A percentile compares a stretch with the other conserved stretches of the same genome.
phyloP scores from a whole-genome alignment of 1,140 invertebrate species.

The Teleopsis dalmanni region DNA sequence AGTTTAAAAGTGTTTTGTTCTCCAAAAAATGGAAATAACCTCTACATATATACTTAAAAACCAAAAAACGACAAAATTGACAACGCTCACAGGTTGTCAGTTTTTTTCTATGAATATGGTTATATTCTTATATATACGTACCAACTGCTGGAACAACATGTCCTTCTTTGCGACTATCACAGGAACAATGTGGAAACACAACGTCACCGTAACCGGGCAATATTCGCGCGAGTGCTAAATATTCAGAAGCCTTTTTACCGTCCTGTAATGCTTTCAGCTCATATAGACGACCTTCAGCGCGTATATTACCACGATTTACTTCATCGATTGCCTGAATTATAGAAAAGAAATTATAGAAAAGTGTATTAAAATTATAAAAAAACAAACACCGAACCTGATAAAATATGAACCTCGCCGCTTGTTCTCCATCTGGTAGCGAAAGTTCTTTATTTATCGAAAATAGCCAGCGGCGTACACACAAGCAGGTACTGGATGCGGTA shows the following conservation, averaged over 20 bases:
- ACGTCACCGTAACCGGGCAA: slow-evolving; percentile 87
- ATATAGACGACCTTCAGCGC: slow-evolving; percentile 82
- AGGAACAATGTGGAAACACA: slow-evolving; percentile 90
- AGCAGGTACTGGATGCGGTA: slow-evolving; percentile 93
- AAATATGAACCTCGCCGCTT: slow-evolving; percentile 69
- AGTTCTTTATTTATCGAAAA: slow-evolving; percentile 75
- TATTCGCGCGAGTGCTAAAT: slow-evolving; percentile 75
- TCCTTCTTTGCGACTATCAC: slow-evolving; percentile 86
- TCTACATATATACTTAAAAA: too few species aligned
- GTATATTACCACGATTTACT: slow-evolving; percentile 86
- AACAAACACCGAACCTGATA: slow-evolving; percentile 51
- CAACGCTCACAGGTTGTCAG: too few species aligned
- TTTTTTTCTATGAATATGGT: neutral
- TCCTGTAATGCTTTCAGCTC: slow-evolving; percentile 93
- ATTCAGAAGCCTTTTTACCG: slow-evolving; percentile 77
- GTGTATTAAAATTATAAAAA: too few species aligned
- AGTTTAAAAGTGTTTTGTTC: too few species aligned
- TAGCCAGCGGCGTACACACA: slow-evolving; percentile 90
- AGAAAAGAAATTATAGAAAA: too few species aligned
- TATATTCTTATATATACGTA: slow-evolving; percentile 16
- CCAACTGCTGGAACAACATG: slow-evolving; percentile 79
- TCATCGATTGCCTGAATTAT: slow-evolving; percentile 75
- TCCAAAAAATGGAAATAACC: too few species aligned
- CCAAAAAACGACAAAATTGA: too few species aligned
- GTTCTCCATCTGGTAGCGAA: slow-evolving; percentile 53